Percentiles rank a stretch among this genome's conserved stretches.
Conservation (phyloP, 2,113 vertebrate genomes). For the Gymnobelideus leadbeateri region DNA sequence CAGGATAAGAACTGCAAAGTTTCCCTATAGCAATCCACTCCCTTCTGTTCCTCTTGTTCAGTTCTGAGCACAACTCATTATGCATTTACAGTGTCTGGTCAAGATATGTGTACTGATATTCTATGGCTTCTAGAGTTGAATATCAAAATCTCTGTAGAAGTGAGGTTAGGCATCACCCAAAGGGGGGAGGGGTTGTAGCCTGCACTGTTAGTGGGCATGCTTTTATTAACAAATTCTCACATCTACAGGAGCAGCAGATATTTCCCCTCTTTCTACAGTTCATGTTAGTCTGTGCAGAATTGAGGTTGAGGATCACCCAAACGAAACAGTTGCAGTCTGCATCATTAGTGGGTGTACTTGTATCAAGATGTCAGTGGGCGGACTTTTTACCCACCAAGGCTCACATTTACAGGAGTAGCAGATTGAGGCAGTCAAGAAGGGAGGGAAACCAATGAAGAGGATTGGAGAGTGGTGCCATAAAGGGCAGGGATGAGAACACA, state of each 20-base stretch:
- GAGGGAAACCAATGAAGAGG: background rate
- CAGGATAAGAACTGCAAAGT: background rate
- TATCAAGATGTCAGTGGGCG: too few species aligned
- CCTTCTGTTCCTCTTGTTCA: background rate
- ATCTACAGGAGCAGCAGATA: too few species aligned
- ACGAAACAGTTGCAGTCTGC: too few species aligned
- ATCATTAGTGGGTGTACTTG: too few species aligned
- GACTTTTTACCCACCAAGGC: background rate
- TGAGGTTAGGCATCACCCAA: background rate
- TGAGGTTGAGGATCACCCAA: too few species aligned
- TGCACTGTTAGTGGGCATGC: background rate
- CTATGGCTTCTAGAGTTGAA: background rate
- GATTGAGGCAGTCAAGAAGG: background rate
- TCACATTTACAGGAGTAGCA: background rate
- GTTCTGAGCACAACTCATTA: background rate
- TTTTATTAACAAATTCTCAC: background rate
- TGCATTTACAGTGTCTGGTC: background rate
- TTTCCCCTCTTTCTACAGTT: background rate
- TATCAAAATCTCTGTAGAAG: background rate
- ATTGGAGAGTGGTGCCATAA: background rate
- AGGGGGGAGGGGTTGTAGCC: too few species aligned
- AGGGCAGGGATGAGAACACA: background rate
- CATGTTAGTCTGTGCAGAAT: too few species aligned
- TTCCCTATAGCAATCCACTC: background rate
- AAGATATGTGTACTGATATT: background rate